Evolutionary conservation across 2,797 vertebrate genomes (phyloP).

Genomic region (Gephyroberyx darwinii): DNA sequence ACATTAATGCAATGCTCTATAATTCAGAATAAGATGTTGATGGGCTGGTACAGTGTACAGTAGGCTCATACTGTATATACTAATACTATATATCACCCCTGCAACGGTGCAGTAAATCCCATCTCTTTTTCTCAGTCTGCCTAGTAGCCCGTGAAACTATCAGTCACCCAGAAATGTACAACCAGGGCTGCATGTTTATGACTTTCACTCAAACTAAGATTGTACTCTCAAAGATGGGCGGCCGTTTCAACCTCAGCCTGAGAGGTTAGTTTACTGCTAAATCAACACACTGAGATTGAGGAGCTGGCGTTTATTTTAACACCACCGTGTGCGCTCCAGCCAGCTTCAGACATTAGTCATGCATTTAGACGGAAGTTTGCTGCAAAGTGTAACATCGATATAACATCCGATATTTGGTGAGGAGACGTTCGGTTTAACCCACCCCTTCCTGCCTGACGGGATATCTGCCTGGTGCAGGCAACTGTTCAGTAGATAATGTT

Average conservation of each 20-base stretch:
- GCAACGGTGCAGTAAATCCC: not conserved
- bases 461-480: constrained; percentile 76
- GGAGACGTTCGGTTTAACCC: not conserved
- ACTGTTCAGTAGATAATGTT: constrained; percentile 63
- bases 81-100: not conserved
- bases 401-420: not conserved
- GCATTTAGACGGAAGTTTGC: not conserved
- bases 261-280: too few species aligned
- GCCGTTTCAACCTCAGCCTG: constrained; percentile 2
- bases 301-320: not conserved
- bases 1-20: not conserved
- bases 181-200: not conserved
- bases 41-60: constrained; percentile 8
- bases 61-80: not conserved
- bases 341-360: not conserved
- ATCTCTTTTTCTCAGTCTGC: not conserved
- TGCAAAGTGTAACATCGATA: not conserved
- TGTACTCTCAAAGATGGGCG: not conserved
- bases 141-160: constrained; percentile 5
- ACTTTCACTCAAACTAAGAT: not conserved
- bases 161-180: constrained; percentile 1
- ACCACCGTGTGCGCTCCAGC: not conserved
- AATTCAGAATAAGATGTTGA: constrained; percentile 3
- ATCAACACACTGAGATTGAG: too few species aligned
- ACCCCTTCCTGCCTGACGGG: constrained; percentile 61